Evolutionary conservation across 2,888 invertebrate genomes (phyloP), one percentile per base, ranked within the genome.

Genomic region (Melieria crassipennis): DNA sequence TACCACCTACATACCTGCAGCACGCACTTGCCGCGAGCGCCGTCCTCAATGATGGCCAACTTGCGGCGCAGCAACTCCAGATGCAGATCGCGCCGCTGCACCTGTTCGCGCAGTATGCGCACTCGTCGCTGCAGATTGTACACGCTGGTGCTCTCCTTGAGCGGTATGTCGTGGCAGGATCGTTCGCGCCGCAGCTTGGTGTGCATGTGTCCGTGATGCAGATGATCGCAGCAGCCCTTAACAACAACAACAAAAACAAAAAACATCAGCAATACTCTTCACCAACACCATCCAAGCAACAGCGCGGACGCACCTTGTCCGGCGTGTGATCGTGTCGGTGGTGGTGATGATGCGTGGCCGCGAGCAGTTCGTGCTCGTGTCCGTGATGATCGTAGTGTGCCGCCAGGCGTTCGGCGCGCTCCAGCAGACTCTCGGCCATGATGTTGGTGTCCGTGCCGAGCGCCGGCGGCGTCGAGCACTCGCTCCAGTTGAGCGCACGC

Each of bases 11-110:
- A 43, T 56, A 78, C 87, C 77, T 89, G 89, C 43, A 92, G 80
- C 63, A 91, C 83, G 70, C 90, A 89, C 79, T 90, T 91, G 48
- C 90, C 89, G 72, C 91, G 88, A 3, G 90, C 89, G 69, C 90
- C 91, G 78, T 94, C 93, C 84, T 95, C 96, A 85, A 95, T 93
- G 11, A 95, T 89, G 71, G 92, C 92, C 67, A 97, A 88, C 86
- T 98, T 98, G 78, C 96, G 92, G 58, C 96, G 89, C 63, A 97
- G 88, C 72, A 97, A 89, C 86, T 98, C 97, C 82, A 97, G 88
- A 84, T 98, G 97, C 56, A 97, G 89, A 83, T 98, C 98, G 80
- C 96, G 92, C 71, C 96, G 91, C 82, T 97, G 96, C 47, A 97
- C 89, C 85, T 98, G 97, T 83, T 97, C 97, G 65, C 96, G 90